phyloP scores from a whole-genome alignment of 2,113 vertebrate species.

The Macaca nemestrina region DNA sequence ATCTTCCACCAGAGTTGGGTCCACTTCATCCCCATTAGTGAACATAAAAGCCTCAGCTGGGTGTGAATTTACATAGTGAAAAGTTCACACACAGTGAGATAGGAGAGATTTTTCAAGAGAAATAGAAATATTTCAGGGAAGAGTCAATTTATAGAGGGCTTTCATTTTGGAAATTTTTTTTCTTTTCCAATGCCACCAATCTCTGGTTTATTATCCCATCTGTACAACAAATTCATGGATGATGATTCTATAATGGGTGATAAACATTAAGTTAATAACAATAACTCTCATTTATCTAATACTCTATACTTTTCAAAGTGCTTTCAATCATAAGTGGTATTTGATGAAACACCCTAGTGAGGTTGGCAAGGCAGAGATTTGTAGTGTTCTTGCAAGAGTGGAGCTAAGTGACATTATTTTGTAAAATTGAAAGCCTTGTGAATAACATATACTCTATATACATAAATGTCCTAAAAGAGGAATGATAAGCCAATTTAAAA shows the following conservation, averaged over 20 bases:
- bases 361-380: neutral
- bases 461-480: neutral
- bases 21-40: neutral
- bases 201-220: constrained; percentile 20
- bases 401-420: constrained; percentile 20
- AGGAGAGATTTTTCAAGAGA: neutral
- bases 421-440: neutral
- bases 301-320: constrained; percentile 30
- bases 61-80: neutral
- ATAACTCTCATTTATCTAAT: constrained; percentile 30
- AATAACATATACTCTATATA: neutral
- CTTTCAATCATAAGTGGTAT: constrained; percentile 36
- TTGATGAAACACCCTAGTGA: constrained; percentile 29
- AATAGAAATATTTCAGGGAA: neutral
- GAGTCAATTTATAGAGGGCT: neutral
- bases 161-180: constrained; percentile 38
- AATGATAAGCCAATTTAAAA: neutral
- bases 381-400: neutral
- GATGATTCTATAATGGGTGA: neutral
- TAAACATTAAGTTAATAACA: constrained; percentile 53
- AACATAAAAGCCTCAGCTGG: neutral
- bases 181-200: neutral
- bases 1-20: neutral
- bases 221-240: constrained; percentile 53
- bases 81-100: neutral